Evolutionary conservation across 2,888 invertebrate species (phyloP).

Genomic region (Drosophila atripex): DNA sequence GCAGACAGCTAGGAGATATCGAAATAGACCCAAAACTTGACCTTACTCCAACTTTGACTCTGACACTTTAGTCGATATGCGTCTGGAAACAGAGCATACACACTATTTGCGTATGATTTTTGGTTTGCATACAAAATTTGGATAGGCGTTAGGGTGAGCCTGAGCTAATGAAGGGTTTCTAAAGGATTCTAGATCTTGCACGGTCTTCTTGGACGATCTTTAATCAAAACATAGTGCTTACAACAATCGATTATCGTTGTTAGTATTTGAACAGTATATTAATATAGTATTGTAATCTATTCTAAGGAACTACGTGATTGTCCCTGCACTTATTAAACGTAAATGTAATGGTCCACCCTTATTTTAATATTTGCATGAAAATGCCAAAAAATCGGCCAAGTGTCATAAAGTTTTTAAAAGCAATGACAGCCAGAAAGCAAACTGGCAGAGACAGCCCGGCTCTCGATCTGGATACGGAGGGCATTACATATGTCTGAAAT

Average conservation of each 20-base stretch:
- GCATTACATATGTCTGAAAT: constrained; percentile 37
- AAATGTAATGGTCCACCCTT: constrained; percentile 4
- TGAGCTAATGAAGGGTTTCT: not conserved
- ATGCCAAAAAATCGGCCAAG: constrained; percentile 52
- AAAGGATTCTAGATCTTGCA: too few species aligned
- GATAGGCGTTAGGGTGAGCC: constrained; percentile 11
- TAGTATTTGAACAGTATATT: too few species aligned
- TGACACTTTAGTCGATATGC: constrained; percentile 54
- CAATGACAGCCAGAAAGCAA: constrained; percentile 39
- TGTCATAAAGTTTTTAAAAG: constrained; percentile 66
- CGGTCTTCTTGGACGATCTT: too few species aligned
- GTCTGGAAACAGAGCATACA: constrained; percentile 57
- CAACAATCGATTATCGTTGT: too few species aligned
- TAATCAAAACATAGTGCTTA: too few species aligned
- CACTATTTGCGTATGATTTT: constrained; percentile 6
- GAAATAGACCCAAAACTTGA: constrained; percentile 49
- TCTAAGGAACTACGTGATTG: too few species aligned
- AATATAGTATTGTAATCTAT: too few species aligned
- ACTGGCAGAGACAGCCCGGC: constrained; percentile 2
- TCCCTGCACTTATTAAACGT: too few species aligned
- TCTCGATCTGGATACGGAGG: constrained; percentile 29
- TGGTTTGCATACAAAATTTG: constrained; percentile 4
- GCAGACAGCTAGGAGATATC: constrained; percentile 42
- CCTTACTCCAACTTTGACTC: constrained; percentile 49
- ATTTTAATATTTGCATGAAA: constrained; percentile 59